Evolutionary conservation across 1,140 invertebrate genomes (phyloP).

Genomic region (Pseudachorutes palmiensis): DNA sequence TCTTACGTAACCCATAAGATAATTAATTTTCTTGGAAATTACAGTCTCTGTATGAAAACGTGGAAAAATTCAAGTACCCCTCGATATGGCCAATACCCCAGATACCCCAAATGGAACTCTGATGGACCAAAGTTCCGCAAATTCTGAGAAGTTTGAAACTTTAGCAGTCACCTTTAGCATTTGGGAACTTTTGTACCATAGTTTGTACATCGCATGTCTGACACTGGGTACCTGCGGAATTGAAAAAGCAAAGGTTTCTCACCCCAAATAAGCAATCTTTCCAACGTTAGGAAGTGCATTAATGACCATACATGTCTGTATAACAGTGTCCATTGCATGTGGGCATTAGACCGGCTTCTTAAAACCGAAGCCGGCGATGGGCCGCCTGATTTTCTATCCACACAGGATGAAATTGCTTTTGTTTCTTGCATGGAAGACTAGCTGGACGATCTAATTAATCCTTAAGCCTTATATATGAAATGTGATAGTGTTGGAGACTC

Average conservation of each 20-base stretch:
- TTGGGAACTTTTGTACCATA: background rate
- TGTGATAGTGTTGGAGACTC: background rate
- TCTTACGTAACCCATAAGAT: background rate
- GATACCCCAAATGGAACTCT: background rate
- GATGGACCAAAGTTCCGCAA: background rate
- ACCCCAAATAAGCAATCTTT: background rate
- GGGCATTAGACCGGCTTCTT: too few relatives aligned
- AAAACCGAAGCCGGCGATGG: too few relatives aligned
- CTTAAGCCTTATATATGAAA: background rate
- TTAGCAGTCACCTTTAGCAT: background rate
- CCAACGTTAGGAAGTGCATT: background rate
- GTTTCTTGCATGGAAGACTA: background rate
- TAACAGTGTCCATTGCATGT: background rate
- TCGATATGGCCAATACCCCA: background rate
- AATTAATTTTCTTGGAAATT: background rate
- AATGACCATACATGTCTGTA: background rate
- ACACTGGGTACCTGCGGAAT: background rate
- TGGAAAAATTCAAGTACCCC: too few relatives aligned
- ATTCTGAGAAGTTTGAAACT: background rate
- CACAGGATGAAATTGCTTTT: too few relatives aligned
- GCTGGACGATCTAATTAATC: background rate
- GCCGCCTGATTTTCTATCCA: too few relatives aligned
- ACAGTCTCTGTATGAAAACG: background rate
- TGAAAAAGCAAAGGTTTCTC: slow-evolving; percentile 9
- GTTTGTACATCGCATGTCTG: background rate